Evolutionary conservation across 2,888 invertebrate species (phyloP), one percentile per base, ranked within the genome.

Genomic region (Brachyptera risi): DNA sequence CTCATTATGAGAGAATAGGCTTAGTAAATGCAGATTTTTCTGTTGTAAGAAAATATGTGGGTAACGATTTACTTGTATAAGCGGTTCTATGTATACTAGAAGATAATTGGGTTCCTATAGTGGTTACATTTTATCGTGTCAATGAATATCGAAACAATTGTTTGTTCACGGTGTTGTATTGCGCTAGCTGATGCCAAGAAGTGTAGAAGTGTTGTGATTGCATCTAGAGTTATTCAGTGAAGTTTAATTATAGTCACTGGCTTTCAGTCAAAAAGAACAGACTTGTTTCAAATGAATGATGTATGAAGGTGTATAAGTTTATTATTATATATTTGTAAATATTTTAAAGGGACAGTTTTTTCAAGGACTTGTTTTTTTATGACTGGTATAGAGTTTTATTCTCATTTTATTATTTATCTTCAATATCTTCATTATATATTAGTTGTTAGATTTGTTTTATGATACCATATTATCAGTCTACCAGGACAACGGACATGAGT

Each of bases 51-150:
- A n/a, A n/a, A n/a, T n/a, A n/a, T n/a, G n/a, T n/a, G n/a, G n/a
- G n/a, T n/a, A n/a, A n/a, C n/a, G n/a, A n/a, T n/a, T n/a, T n/a
- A n/a, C n/a, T n/a, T n/a, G n/a, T n/a, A n/a, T n/a, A n/a, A n/a
- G n/a, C n/a, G n/a, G n/a, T n/a, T n/a, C n/a, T 47, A 47, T 24
- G n/a, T 23, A 47, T n/a, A 31, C 4, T 17, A 47, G 47, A n/a
- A 47, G n/a, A 5, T 24, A 24, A 24, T 47, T 47, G 47, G 47
- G 47, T 47, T 47, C 47, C 47, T 47, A 47, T 47, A 47, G 47
- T 23, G 19, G 13, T 21, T 47, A n/a, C 9, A 24, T 17, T 21
- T 9, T 44, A 3, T 9, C 2, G 9, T 2, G 47, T 21, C 21
- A 42, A 19, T 42, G 17, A 21, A 4, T 3, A 47, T 1, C 21